A percentile compares a stretch with the other conserved stretches of the same genome.
phyloP scores from a whole-genome alignment of 1,140 invertebrate species.

The Heliconius hermathena region DNA sequence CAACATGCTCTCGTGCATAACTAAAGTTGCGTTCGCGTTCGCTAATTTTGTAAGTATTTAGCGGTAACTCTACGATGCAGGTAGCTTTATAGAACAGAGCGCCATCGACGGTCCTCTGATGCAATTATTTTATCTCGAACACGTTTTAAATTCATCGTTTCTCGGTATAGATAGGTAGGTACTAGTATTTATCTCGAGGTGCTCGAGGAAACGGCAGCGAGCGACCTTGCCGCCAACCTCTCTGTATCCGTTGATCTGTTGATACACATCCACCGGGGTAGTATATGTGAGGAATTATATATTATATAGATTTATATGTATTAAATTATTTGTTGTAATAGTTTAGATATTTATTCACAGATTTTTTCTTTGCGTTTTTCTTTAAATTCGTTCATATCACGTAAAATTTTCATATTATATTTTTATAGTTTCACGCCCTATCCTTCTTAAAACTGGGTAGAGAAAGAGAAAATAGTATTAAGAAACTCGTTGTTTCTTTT shows the following conservation, averaged over 20 bases:
- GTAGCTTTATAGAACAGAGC: neutral
- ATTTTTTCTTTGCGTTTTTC: too few relatives aligned
- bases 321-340: neutral
- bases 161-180: slow-evolving; percentile 20
- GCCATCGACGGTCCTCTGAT: neutral
- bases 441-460: too few relatives aligned
- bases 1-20: neutral
- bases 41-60: neutral
- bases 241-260: slow-evolving; percentile 19
- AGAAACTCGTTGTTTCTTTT: too few relatives aligned
- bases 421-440: too few relatives aligned
- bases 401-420: too few relatives aligned
- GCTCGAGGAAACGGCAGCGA: slow-evolving; percentile 12
- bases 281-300: neutral
- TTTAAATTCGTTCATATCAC: too few relatives aligned
- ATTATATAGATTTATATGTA: neutral
- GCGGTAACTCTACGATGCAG: neutral
- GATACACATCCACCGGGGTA: neutral
- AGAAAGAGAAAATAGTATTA: too few relatives aligned
- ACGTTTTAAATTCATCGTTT: slow-evolving; percentile 14
- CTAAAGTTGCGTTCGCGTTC: neutral
- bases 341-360: neutral
- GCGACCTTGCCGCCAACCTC: slow-evolving; percentile 23
- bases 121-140: slow-evolving; percentile 2
- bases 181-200: slow-evolving; percentile 25